phyloP scores from a whole-genome alignment of 1,140 invertebrate species.

The Laupala kohalensis region DNA sequence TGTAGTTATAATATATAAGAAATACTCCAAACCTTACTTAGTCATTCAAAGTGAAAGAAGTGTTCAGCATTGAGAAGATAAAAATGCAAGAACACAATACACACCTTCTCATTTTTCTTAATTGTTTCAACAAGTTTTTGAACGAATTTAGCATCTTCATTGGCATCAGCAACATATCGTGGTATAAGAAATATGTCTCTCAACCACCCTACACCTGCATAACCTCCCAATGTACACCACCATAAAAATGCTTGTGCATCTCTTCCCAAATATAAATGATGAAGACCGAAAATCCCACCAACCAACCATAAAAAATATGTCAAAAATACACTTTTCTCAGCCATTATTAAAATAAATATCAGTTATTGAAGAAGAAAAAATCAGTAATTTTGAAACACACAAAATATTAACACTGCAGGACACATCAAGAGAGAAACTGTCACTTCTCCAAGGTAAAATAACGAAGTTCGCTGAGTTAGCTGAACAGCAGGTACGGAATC shows the following conservation, averaged over 20 bases:
- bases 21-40: too few relatives aligned
- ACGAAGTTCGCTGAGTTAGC: too few relatives aligned
- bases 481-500: too few relatives aligned
- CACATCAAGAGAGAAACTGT: too few relatives aligned
- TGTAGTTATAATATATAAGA: too few relatives aligned
- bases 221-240: conserved; percentile 75
- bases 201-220: conserved; percentile 73
- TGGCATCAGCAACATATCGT: conserved; percentile 75
- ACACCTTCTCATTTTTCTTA: not conserved
- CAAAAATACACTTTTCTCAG: conserved; percentile 49
- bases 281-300: conserved; percentile 74
- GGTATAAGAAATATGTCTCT: conserved; percentile 75
- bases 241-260: conserved; percentile 85
- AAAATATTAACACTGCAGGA: too few relatives aligned
- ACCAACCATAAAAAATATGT: conserved; percentile 77
- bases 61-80: too few relatives aligned
- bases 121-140: not conserved
- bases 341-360: conserved; percentile 1
- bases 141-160: conserved; percentile 46
- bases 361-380: too few relatives aligned
- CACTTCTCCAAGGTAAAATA: too few relatives aligned
- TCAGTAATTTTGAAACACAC: too few relatives aligned
- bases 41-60: too few relatives aligned
- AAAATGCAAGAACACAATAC: not conserved
- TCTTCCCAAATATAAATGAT: conserved; percentile 79